Conservation (phyloP, 2,113 vertebrate genomes). For the Oriolus oriolus region DNA sequence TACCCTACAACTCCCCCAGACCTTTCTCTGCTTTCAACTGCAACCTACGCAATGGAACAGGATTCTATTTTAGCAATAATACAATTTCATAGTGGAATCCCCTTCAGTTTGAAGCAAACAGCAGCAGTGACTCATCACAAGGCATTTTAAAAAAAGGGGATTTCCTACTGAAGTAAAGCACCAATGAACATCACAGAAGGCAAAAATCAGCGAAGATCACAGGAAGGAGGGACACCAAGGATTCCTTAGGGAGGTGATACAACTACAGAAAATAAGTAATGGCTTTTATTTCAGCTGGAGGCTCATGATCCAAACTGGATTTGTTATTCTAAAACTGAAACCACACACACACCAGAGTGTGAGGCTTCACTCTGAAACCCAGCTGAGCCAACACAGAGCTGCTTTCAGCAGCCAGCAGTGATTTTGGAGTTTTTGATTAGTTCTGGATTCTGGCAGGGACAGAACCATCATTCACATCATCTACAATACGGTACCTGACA, state of each 20-base stretch:
- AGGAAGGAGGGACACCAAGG: not conserved
- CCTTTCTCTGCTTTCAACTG: not conserved
- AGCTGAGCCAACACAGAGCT: not conserved
- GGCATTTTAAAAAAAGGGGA: not conserved
- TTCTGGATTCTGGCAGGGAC: not conserved
- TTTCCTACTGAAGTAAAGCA: slow-evolving; percentile 39
- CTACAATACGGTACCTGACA: not conserved
- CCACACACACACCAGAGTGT: not conserved
- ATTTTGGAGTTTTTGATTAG: not conserved
- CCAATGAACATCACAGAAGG: not conserved
- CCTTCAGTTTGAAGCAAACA: slow-evolving; percentile 33
- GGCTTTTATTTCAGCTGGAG: not conserved
- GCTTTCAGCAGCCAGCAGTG: not conserved
- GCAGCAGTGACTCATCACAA: slow-evolving; percentile 45
- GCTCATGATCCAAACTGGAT: not conserved
- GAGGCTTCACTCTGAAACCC: not conserved
- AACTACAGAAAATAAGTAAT: not conserved
- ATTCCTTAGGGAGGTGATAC: not conserved
- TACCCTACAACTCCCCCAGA: not conserved
- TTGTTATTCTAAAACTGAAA: not conserved
- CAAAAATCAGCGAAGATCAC: not conserved
- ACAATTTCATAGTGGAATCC: slow-evolving; percentile 14
- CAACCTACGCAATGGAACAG: slow-evolving; percentile 42
- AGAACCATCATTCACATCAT: rapidly evolving
- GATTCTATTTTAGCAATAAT: slow-evolving; percentile 19